Percentiles rank a stretch among this genome's conserved stretches.
Conservation (phyloP, 2,113 vertebrate species). For the Saccopteryx leptura region DNA sequence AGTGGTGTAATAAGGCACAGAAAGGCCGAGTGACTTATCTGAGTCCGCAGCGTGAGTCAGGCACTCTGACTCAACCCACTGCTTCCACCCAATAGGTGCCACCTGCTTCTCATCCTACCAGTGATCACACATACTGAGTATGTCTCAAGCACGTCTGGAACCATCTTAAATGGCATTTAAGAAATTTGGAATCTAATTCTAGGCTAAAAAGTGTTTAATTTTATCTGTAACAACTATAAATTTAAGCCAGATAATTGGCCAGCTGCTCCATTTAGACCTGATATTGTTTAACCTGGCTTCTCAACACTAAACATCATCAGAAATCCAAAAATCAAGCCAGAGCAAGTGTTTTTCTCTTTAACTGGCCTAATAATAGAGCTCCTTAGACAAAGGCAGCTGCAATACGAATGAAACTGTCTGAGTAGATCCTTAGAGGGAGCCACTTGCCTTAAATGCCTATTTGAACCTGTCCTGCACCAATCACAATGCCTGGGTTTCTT, state of each 20-base stretch:
- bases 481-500: neutral
- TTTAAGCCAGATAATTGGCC: neutral
- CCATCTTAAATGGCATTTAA: slow-evolving; percentile 27
- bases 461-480: neutral
- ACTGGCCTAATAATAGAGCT: neutral
- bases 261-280: neutral
- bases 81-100: neutral
- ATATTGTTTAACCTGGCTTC: neutral
- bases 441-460: neutral
- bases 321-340: slow-evolving; percentile 25
- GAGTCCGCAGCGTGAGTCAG: neutral
- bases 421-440: neutral
- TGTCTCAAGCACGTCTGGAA: slow-evolving; percentile 4
- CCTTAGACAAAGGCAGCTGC: slow-evolving; percentile 14
- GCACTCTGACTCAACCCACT: neutral
- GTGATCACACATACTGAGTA: neutral
- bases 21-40: neutral
- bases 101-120: neutral
- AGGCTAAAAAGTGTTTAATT: slow-evolving; percentile 31
- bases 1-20: neutral
- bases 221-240: neutral
- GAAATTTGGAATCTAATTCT: slow-evolving; percentile 18
- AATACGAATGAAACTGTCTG: neutral
- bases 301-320: slow-evolving; percentile 22
- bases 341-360: slow-evolving; percentile 27